These are phyloP conservation scores for Aphidius colemani DNA, from an alignment of 2,888 invertebrate genomes.

Conservation along the genomic window DNA sequence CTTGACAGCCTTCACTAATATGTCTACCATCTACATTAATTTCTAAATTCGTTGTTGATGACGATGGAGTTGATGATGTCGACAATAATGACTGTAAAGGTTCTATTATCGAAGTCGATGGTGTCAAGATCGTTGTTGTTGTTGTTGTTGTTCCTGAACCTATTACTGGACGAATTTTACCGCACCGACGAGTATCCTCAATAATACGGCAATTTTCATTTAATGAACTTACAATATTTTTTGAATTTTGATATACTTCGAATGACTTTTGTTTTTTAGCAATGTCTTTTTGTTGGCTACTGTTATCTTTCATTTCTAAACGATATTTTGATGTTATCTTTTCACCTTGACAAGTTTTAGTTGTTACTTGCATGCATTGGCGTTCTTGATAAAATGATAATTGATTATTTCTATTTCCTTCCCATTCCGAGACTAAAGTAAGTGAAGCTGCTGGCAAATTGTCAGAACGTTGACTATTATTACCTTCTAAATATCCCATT, in stretches of 20 bases:
- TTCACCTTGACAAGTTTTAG: constrained; percentile 12
- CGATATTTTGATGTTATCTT: constrained; percentile 7
- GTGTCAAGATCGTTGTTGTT: no score
- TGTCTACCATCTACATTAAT: constrained; percentile 64
- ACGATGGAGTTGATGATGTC: constrained; percentile 60
- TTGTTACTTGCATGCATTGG: constrained; percentile 27
- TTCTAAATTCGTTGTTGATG: constrained; percentile 55
- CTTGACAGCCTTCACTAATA: constrained; percentile 72
- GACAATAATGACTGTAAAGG: constrained; percentile 39
- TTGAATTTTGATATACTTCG: no score
- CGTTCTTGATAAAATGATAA: neutral
- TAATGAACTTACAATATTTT: no score
- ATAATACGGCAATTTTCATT: no score
- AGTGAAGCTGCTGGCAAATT: constrained; percentile 47
- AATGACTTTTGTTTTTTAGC: no score
- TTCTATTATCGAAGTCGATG: no score
- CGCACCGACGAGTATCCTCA: no score
- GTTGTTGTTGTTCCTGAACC: no score
- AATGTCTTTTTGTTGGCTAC: no score
- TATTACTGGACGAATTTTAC: no score
- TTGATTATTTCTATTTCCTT: constrained; percentile 15
- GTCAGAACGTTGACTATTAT: constrained; percentile 38
- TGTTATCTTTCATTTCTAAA: neutral
- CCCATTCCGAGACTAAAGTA: constrained; percentile 42
- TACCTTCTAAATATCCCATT: constrained; percentile 57